Conservation (phyloP, 2,113 vertebrate genomes). For the Murina feae region DNA sequence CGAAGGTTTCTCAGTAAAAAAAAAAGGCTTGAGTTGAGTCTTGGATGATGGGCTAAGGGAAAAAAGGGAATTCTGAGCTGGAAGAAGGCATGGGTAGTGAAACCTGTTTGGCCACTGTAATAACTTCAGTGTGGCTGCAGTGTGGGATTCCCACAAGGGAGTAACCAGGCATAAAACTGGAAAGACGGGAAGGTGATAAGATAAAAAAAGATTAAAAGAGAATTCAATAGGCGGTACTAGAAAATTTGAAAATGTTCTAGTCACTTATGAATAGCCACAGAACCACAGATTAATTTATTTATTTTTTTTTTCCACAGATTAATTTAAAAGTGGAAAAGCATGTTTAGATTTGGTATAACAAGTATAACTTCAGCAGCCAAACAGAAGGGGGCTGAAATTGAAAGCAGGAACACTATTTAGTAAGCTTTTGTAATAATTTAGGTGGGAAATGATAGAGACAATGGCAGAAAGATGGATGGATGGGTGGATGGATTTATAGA, state of each 20-base stretch:
- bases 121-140: background rate
- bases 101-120: background rate
- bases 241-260: slow-evolving; percentile 32
- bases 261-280: background rate
- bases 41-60: background rate
- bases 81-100: background rate
- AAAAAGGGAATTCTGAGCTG: background rate
- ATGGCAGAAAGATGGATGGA: background rate
- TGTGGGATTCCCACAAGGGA: slow-evolving; percentile 27
- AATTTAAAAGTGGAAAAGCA: slow-evolving; percentile 35
- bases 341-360: background rate
- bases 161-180: slow-evolving; percentile 50
- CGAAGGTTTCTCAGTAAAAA: background rate
- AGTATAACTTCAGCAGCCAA: background rate
- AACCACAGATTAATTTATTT: background rate
- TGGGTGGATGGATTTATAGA: background rate
- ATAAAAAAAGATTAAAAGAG: slow-evolving; percentile 1
- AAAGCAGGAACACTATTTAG: background rate
- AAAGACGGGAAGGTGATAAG: slow-evolving; percentile 37
- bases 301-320: background rate
- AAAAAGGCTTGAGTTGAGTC: background rate
- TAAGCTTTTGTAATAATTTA: background rate
- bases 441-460: background rate
- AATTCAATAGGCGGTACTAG: background rate
- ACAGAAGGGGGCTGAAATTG: background rate